phyloP scores from a whole-genome alignment of 2,113 vertebrate species.

The Formicarius rufipectus region DNA sequence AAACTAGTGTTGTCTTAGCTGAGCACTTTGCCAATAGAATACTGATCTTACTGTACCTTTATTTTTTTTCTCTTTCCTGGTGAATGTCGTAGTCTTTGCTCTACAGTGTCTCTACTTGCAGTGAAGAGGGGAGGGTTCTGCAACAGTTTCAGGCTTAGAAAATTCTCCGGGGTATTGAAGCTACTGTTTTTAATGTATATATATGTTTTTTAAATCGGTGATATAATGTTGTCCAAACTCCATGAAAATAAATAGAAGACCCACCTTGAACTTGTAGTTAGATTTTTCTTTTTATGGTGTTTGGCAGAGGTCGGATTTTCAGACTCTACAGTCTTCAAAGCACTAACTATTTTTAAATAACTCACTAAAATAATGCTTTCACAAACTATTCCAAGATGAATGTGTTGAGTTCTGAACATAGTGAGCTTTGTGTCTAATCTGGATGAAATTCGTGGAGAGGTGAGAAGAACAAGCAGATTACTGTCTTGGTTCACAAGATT shows the following conservation, averaged over 20 bases:
- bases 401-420: not conserved
- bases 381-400: not conserved
- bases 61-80: not conserved
- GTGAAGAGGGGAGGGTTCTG: not conserved
- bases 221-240: not conserved
- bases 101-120: not conserved
- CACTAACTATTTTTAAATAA: not conserved
- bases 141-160: not conserved
- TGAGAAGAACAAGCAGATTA: not conserved
- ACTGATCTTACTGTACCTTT: not conserved
- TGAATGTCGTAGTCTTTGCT: not conserved
- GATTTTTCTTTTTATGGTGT: not conserved
- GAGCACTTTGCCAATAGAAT: not conserved
- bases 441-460: not conserved
- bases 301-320: not conserved
- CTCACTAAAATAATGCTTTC: not conserved
- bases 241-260: not conserved
- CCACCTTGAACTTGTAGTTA: not conserved
- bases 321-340: not conserved
- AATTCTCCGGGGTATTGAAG: not conserved
- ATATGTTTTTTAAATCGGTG: not conserved
- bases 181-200: not conserved
- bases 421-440: not conserved
- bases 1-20: not conserved
- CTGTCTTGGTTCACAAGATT: not conserved